Evolutionary conservation across 2,113 vertebrate species (phyloP).

Genomic region (Apteryx mantelli): DNA sequence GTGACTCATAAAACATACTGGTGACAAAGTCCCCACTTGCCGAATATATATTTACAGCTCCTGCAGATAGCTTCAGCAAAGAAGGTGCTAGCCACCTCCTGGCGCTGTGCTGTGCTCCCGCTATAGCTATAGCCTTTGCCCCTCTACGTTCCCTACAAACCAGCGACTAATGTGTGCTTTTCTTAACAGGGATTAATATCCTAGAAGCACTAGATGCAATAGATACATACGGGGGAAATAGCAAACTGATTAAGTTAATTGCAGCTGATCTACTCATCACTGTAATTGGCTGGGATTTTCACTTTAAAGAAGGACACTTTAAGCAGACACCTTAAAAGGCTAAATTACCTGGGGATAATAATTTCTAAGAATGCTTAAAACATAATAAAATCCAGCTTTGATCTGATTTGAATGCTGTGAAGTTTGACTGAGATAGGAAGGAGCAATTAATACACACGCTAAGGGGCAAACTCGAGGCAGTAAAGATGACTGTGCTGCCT

Average conservation of each 20-base stretch:
- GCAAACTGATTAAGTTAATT: slow-evolving; percentile 25
- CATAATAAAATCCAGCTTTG: slow-evolving; percentile 35
- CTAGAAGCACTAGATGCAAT: neutral
- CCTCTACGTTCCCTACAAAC: neutral
- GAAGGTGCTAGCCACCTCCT: neutral
- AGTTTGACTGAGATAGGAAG: neutral
- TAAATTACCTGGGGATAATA: slow-evolving; percentile 31
- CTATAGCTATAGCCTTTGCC: neutral
- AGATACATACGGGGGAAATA: neutral
- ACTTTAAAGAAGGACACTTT: slow-evolving; percentile 12
- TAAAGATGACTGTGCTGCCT: neutral
- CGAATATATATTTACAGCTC: neutral
- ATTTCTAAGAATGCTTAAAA: slow-evolving; percentile 37
- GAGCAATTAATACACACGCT: slow-evolving; percentile 24
- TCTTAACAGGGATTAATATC: neutral
- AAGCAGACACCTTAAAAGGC: slow-evolving; percentile 5
- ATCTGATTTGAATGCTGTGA: neutral
- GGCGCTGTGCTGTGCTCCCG: neutral
- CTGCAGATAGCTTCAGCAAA: neutral
- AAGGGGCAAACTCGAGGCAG: neutral
- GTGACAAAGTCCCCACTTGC: neutral
- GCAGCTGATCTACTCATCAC: neutral
- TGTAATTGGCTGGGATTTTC: slow-evolving; percentile 26
- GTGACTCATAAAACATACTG: neutral
- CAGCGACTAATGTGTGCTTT: neutral